A percentile compares a stretch with the other conserved stretches of the same genome.
Evolutionary conservation across 1,140 invertebrate genomes (phyloP).

Genomic region (Drosophila arizonae): DNA sequence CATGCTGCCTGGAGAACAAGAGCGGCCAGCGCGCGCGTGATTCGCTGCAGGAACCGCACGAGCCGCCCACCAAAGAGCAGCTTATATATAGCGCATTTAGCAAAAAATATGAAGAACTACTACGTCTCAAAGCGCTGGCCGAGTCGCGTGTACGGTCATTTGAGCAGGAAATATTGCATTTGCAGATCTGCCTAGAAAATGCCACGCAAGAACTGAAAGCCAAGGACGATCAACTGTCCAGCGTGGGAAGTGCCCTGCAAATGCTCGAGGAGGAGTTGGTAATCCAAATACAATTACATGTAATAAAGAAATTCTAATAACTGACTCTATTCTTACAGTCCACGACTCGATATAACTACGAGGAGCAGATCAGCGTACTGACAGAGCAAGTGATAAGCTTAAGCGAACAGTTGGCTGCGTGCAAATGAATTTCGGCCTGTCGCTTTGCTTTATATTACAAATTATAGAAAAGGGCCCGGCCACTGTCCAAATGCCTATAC

Average conservation of each 20-base stretch:
- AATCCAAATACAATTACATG: slow-evolving; percentile 6
- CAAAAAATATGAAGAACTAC: slow-evolving; percentile 76
- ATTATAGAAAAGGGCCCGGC: slow-evolving; percentile 52
- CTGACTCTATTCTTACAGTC: slow-evolving; percentile 71
- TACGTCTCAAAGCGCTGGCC: slow-evolving; percentile 67
- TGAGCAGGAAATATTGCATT: slow-evolving; percentile 64
- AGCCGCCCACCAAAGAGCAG: slow-evolving; percentile 70
- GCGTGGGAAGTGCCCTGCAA: slow-evolving; percentile 83
- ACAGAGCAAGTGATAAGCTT: slow-evolving; percentile 96
- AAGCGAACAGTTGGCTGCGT: slow-evolving; percentile 90
- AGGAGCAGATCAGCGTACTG: slow-evolving; percentile 93
- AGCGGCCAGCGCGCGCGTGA: slow-evolving; percentile 52
- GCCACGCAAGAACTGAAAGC: slow-evolving; percentile 77
- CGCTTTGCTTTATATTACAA: slow-evolving; percentile 33
- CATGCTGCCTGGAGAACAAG: slow-evolving; percentile 44
- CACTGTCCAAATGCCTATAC: background rate
- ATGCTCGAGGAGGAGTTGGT: slow-evolving; percentile 84
- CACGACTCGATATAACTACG: slow-evolving; percentile 92
- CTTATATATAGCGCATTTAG: slow-evolving; percentile 73
- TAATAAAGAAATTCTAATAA: background rate
- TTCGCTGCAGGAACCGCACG: slow-evolving; percentile 55
- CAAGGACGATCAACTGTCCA: slow-evolving; percentile 84
- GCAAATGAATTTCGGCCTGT: slow-evolving; percentile 61
- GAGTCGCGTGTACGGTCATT: slow-evolving; percentile 72
- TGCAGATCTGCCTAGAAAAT: slow-evolving; percentile 80